Percentiles rank a stretch among this genome's conserved stretches.
These are phyloP conservation scores for Eleutherodactylus coqui DNA, from an alignment of 2,797 vertebrate genomes.

Conservation along the genomic window DNA sequence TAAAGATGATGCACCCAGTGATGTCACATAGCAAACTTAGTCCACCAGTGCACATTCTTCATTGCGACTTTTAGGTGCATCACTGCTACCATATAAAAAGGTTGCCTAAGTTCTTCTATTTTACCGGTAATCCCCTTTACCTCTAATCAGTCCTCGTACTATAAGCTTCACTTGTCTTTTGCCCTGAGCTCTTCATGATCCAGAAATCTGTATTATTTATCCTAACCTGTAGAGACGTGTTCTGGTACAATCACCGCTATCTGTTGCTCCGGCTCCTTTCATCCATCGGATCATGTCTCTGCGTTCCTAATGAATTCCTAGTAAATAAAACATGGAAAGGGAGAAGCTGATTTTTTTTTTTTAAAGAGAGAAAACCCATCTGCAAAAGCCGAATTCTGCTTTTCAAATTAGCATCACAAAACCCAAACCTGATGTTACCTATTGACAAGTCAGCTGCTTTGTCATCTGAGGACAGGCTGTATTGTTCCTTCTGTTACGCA, in stretches of 20 bases:
- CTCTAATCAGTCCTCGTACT: neutral
- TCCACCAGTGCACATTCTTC: neutral
- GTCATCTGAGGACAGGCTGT: slow-evolving; percentile 39
- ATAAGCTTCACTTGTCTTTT: neutral
- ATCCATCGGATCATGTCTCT: neutral
- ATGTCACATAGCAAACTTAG: neutral
- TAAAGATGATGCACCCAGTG: neutral
- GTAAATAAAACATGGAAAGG: slow-evolving; percentile 41
- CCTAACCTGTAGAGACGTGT: neutral
- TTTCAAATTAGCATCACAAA: slow-evolving; percentile 57
- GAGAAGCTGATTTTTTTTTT: neutral
- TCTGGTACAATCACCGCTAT: neutral
- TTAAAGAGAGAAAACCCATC: neutral
- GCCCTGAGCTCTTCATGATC: neutral
- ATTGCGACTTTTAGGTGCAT: neutral
- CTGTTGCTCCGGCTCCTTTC: neutral
- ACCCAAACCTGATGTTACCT: slow-evolving; percentile 48
- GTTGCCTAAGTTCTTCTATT: neutral
- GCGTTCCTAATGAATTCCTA: slow-evolving; percentile 5
- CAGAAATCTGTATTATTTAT: neutral
- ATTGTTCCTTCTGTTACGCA: slow-evolving; percentile 45
- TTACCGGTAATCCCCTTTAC: neutral
- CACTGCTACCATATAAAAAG: neutral
- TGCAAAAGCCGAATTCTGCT: slow-evolving; percentile 7
- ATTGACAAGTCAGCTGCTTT: slow-evolving; percentile 47